Conservation (phyloP, 2,113 vertebrate genomes). For the Phocoena phocoena region DNA sequence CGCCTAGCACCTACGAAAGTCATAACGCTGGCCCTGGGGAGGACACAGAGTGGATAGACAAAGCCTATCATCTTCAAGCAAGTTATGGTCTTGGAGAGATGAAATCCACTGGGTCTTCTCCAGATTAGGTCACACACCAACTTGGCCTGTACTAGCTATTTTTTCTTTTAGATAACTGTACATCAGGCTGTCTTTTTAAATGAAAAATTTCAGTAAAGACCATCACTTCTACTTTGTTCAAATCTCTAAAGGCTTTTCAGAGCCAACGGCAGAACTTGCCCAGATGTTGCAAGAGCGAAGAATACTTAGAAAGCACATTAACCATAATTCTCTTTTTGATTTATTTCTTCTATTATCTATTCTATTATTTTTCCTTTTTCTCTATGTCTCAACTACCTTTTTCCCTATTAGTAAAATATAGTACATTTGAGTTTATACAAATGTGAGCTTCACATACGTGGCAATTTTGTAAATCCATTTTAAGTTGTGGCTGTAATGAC, state of each 20-base stretch:
- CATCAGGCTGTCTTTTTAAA: neutral
- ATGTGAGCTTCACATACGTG: neutral
- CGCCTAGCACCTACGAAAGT: neutral
- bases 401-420: neutral
- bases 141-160: neutral
- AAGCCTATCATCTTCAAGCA: neutral
- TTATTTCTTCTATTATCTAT: neutral
- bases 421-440: neutral
- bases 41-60: neutral
- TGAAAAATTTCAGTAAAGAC: neutral
- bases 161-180: neutral
- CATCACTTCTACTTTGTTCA: neutral
- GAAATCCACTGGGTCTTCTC: neutral
- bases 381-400: neutral
- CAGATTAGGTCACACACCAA: neutral
- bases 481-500: neutral
- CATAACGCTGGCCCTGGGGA: neutral
- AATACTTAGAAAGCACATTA: neutral
- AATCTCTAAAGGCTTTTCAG: neutral
- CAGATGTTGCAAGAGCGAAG: neutral
- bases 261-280: neutral
- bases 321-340: neutral
- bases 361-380: neutral
- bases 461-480: neutral
- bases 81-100: neutral